A percentile compares a stretch with the other conserved stretches of the same genome.
Evolutionary conservation across 2,113 vertebrate genomes (phyloP).

Genomic region (Podocnemis expansa): DNA sequence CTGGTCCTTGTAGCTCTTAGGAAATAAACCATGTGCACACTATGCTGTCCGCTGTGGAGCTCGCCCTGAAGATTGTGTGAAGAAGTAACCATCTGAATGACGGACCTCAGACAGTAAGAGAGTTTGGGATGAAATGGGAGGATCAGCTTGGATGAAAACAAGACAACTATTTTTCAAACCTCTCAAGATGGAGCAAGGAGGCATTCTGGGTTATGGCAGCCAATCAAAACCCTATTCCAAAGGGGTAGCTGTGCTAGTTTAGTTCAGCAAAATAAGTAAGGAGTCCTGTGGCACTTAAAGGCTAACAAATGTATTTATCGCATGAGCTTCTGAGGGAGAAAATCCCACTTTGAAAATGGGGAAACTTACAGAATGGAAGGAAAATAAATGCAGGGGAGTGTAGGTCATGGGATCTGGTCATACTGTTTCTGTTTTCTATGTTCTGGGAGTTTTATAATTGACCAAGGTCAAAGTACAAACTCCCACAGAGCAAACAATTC

Average conservation of each 20-base stretch:
- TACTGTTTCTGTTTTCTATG: not conserved
- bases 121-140: not conserved
- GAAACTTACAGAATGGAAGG: too few relatives aligned
- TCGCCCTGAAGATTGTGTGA: accelerated
- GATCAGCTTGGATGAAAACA: not conserved
- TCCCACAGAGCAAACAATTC: not conserved
- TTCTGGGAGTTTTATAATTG: not conserved
- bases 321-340: too few relatives aligned
- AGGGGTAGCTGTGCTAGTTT: too few relatives aligned
- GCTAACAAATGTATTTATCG: too few relatives aligned
- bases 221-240: not conserved
- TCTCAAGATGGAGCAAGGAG: not conserved
- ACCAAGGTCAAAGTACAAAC: not conserved
- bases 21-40: not conserved
- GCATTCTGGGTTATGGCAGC: not conserved
- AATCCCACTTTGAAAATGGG: too few relatives aligned
- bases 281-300: too few relatives aligned
- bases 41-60: accelerated
- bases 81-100: not conserved
- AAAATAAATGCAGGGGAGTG: too few relatives aligned
- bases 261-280: too few relatives aligned
- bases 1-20: conserved; percentile 28
- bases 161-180: not conserved
- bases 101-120: not conserved
- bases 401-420: too few relatives aligned